Evolutionary conservation across 2,113 vertebrate species (phyloP).

Genomic region (Deroptyus accipitrinus): DNA sequence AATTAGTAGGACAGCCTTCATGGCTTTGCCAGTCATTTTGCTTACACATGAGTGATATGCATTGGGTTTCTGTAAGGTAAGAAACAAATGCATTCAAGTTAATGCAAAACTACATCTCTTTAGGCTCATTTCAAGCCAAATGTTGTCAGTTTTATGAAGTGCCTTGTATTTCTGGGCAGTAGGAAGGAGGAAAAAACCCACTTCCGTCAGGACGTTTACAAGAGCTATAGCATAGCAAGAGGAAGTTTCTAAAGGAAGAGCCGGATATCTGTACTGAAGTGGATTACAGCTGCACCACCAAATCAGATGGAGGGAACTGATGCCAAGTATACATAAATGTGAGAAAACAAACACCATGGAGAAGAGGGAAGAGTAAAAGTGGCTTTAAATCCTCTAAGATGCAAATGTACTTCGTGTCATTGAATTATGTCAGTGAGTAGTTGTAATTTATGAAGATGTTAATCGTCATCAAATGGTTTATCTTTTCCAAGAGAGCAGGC

Average conservation of each 20-base stretch:
- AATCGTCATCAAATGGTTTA: neutral
- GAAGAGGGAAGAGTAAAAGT: neutral
- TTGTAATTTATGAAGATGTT: neutral
- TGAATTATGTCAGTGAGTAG: neutral
- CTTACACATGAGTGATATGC: neutral
- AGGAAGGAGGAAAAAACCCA: conserved; percentile 28
- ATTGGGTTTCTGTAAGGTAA: neutral
- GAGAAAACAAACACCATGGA: neutral
- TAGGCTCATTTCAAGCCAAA: neutral
- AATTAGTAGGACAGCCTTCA: neutral
- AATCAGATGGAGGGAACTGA: neutral
- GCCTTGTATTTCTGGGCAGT: neutral
- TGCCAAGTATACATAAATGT: neutral
- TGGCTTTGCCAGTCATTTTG: conserved; percentile 25
- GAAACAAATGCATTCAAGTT: neutral
- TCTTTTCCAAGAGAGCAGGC: neutral
- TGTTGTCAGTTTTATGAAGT: neutral
- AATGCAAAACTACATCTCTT: neutral
- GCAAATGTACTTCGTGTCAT: neutral
- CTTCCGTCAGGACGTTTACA: conserved; percentile 37
- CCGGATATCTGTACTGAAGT: conserved; percentile 41
- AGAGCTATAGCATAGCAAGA: conserved; percentile 39
- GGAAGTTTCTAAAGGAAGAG: conserved; percentile 59
- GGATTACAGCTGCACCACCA: conserved; percentile 34
- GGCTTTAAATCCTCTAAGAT: neutral